A percentile compares a stretch with the other conserved stretches of the same genome.
These are phyloP conservation scores for Rhopilema esculentum DNA, from an alignment of 30 jellyfish, hydroid and myxozoan genomes.

Conservation along the genomic window DNA sequence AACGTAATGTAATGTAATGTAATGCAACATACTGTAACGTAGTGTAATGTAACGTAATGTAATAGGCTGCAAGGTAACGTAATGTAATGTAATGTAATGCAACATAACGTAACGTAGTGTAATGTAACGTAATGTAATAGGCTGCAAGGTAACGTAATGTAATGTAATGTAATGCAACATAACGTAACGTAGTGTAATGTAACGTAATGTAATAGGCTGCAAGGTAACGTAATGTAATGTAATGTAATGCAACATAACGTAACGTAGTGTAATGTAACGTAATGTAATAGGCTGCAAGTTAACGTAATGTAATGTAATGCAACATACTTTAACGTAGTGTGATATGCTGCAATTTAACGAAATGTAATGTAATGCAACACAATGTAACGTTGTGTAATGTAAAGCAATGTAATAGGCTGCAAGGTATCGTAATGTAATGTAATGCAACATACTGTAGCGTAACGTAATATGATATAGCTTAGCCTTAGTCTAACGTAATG, in stretches of 20 bases:
- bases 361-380: not conserved
- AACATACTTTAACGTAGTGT: not conserved
- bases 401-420: no score
- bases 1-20: no score
- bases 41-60: no score
- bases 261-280: not conserved
- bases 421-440: no score
- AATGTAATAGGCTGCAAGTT: not conserved
- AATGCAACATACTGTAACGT: no score
- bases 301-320: not conserved
- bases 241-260: not conserved
- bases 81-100: no score
- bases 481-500: no score
- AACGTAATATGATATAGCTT: no score
- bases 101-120: not conserved
- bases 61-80: no score
- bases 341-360: not conserved
- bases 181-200: slow-evolving; percentile 21
- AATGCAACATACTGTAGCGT: no score
- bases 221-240: not conserved
- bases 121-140: slow-evolving; percentile 5
- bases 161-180: slow-evolving; percentile 11
- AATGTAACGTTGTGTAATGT: no score
- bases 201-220: slow-evolving; percentile 5
- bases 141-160: slow-evolving; percentile 7